A percentile compares a stretch with the other conserved stretches of the same genome.
These are phyloP conservation scores for Lasius fuliginosus DNA, from an alignment of 2,888 invertebrate species.

Conservation along the genomic window DNA sequence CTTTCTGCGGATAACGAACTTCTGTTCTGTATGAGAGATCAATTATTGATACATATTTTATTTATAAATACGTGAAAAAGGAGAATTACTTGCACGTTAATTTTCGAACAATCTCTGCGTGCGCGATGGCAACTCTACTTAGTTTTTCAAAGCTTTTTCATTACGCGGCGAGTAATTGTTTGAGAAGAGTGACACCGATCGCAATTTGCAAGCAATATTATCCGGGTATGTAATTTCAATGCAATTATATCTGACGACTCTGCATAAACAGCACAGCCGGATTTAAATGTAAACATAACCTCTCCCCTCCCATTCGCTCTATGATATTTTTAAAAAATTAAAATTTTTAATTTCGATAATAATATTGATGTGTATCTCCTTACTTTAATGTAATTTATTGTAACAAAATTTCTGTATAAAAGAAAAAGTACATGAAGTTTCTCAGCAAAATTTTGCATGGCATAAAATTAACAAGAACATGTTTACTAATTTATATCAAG, in stretches of 20 bases:
- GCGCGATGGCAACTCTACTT: constrained; percentile 77
- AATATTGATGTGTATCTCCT: background rate
- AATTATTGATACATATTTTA: background rate
- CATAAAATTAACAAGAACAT: background rate
- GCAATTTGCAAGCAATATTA: constrained; percentile 67
- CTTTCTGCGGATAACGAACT: background rate
- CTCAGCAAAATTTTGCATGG: background rate
- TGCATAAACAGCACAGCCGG: background rate
- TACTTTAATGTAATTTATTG: background rate
- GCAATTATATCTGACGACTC: background rate
- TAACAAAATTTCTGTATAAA: background rate
- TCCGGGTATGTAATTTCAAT: constrained; percentile 68
- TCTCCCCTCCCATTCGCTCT: background rate
- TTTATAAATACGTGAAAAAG: background rate
- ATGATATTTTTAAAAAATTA: background rate
- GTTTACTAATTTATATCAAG: background rate
- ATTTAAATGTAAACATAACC: constrained; percentile 10
- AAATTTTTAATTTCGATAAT: background rate
- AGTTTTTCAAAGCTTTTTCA: constrained; percentile 75
- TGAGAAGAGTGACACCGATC: constrained; percentile 68
- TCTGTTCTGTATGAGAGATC: background rate
- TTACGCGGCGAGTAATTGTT: constrained; percentile 71
- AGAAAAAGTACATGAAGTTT: background rate
- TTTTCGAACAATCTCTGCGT: background rate
- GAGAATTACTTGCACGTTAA: background rate